Conservation (phyloP, 2,888 invertebrate species). For the Phania funesta region DNA sequence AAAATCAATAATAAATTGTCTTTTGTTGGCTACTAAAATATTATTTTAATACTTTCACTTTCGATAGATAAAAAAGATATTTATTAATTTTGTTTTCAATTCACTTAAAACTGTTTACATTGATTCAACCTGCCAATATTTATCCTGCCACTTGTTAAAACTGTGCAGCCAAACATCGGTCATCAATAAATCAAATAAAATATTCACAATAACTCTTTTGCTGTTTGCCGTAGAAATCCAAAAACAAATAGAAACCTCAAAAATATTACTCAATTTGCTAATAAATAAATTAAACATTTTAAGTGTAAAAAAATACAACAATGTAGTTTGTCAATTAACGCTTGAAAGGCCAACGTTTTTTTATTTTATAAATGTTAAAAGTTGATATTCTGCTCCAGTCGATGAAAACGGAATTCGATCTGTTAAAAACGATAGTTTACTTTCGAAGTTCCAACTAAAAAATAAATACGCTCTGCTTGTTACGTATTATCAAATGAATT, state of each 20-base stretch:
- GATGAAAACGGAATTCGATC: background rate
- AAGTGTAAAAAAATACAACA: background rate
- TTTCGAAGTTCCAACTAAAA: no score
- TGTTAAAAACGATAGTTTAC: no score
- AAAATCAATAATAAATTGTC: no score
- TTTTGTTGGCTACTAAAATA: conserved; percentile 7
- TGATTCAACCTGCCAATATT: conserved; percentile 34
- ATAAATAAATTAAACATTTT: no score
- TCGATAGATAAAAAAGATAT: conserved; percentile 14
- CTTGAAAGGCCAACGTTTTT: background rate
- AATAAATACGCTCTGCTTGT: no score
- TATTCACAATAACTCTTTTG: no score
- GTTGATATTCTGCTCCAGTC: background rate
- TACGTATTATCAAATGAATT: background rate
- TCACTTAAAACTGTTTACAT: conserved; percentile 8
- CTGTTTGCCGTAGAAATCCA: no score
- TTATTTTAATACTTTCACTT: conserved; percentile 50
- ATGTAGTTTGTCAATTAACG: background rate
- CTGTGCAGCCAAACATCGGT: conserved; percentile 1
- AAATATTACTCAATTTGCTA: no score
- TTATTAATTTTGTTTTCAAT: background rate
- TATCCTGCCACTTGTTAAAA: conserved; percentile 18
- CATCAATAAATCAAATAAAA: no score
- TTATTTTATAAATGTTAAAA: background rate
- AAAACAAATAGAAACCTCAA: no score